A percentile compares a stretch with the other conserved stretches of the same genome.
Conservation (phyloP, 2,888 invertebrate species). For the Deroplatys truncata region DNA sequence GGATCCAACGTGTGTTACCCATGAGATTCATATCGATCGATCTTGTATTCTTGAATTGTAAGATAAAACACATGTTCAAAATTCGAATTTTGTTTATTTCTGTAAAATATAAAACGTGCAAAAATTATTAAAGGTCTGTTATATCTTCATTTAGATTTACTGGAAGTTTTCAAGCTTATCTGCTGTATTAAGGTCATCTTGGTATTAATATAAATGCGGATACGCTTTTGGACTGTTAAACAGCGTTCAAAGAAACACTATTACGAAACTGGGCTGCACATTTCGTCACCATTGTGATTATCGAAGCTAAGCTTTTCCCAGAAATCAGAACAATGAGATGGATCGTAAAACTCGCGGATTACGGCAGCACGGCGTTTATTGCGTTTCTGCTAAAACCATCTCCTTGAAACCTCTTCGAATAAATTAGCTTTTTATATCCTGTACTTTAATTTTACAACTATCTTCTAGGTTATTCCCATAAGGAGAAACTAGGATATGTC, state of each 20-base stretch:
- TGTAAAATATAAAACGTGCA: too few species aligned
- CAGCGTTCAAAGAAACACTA: background rate
- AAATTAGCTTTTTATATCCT: background rate
- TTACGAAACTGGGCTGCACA: background rate
- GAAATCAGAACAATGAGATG: background rate
- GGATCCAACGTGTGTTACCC: too few species aligned
- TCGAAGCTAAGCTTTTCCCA: background rate
- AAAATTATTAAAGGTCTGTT: too few species aligned
- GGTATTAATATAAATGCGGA: too few species aligned
- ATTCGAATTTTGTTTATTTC: too few species aligned
- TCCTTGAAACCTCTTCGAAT: background rate
- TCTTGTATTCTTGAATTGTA: too few species aligned
- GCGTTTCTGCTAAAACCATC: background rate
- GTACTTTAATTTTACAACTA: background rate
- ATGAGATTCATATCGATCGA: too few species aligned
- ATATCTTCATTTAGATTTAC: too few species aligned
- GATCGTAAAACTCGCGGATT: background rate
- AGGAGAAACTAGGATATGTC: background rate
- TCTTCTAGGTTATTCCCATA: background rate
- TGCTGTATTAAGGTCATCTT: too few species aligned
- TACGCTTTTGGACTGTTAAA: too few species aligned
- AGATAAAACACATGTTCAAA: too few species aligned
- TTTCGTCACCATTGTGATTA: background rate
- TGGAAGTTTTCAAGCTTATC: too few species aligned
- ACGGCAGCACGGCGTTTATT: background rate